phyloP scores from a whole-genome alignment of 2,113 vertebrate species.

The Brachypteracias leptosomus region DNA sequence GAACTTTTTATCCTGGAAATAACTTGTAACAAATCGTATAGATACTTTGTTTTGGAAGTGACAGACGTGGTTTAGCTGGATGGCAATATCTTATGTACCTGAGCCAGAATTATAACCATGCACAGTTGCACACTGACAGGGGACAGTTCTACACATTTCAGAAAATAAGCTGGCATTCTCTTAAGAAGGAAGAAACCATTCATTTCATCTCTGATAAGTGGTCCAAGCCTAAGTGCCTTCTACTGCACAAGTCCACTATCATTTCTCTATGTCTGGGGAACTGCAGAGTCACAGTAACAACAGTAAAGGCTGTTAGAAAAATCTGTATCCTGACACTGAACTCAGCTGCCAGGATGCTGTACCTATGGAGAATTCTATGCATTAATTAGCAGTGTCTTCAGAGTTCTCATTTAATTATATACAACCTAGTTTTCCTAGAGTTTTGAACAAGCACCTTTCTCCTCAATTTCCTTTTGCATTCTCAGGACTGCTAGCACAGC shows the following conservation, averaged over 20 bases:
- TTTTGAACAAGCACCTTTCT: not conserved
- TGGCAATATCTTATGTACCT: not conserved
- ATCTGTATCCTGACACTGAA: not conserved
- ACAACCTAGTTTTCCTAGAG: constrained; percentile 6
- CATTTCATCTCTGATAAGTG: not conserved
- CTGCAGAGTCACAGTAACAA: not conserved
- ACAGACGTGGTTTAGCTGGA: not conserved
- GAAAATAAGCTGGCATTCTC: not conserved
- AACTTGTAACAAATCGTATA: not conserved
- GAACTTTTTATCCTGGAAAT: not conserved
- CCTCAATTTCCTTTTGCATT: not conserved
- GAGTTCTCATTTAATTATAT: constrained; percentile 4
- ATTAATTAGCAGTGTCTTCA: constrained; percentile 10
- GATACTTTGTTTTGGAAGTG: not conserved
- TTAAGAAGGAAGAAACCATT: not conserved
- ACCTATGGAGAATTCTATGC: constrained; percentile 20
- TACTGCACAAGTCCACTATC: not conserved
- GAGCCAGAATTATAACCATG: not conserved
- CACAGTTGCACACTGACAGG: not conserved
- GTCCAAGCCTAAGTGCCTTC: not conserved
- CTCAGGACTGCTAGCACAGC: not conserved
- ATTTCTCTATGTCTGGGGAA: not conserved
- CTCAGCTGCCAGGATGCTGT: not conserved
- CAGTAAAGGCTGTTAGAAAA: not conserved
- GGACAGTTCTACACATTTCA: not conserved